Conservation (phyloP, 2,113 vertebrate species). For the Coreoperca whiteheadi region DNA sequence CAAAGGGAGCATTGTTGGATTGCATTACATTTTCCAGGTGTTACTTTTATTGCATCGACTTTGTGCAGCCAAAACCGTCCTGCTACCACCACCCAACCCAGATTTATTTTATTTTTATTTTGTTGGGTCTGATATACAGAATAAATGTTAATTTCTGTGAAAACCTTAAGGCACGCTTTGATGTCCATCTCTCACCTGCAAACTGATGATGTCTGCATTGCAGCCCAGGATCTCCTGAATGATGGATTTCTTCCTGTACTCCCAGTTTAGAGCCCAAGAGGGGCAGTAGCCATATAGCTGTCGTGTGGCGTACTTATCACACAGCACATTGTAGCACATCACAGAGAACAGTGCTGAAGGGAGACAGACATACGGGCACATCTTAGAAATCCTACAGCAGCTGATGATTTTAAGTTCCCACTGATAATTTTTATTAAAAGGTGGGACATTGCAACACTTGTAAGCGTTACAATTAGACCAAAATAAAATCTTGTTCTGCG, state of each 20-base stretch:
- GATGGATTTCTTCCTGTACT: constrained; percentile 99
- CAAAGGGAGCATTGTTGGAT: constrained; percentile 11
- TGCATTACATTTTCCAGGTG: neutral
- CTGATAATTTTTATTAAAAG: neutral
- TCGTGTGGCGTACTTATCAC: constrained; percentile 97
- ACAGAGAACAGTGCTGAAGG: constrained; percentile 94
- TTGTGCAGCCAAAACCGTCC: neutral
- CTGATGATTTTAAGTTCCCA: neutral
- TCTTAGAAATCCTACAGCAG: constrained; percentile 8
- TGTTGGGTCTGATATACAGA: too few species aligned
- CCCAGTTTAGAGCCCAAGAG: constrained; percentile 97
- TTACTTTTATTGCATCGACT: neutral
- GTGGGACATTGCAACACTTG: neutral
- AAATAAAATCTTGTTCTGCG: neutral
- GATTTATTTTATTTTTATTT: too few species aligned
- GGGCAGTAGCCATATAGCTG: constrained; percentile 99
- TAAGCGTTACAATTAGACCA: neutral
- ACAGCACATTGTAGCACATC: constrained; percentile 99
- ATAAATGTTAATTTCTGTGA: neutral
- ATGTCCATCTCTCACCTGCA: constrained; percentile 88
- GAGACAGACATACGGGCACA: constrained; percentile 5
- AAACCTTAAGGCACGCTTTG: neutral
- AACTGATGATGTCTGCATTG: constrained; percentile 96
- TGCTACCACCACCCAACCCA: neutral
- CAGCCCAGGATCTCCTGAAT: constrained; percentile 98